Conservation (phyloP, 2,797 vertebrate genomes). For the Fringilla coelebs region DNA sequence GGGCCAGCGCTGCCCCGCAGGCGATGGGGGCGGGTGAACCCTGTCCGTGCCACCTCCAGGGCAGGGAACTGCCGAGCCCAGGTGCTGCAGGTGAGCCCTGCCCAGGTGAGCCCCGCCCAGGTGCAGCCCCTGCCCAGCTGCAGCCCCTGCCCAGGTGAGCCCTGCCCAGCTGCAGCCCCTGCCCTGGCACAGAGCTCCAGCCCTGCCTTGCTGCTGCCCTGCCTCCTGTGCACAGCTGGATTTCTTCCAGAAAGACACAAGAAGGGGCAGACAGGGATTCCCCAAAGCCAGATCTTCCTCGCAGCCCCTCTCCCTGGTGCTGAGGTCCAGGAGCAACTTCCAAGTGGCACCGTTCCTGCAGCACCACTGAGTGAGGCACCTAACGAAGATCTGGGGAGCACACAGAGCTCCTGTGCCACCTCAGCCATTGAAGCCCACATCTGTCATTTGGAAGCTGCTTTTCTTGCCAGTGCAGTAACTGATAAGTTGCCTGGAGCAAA, state of each 20-base stretch:
- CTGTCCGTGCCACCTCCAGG: fast-evolving
- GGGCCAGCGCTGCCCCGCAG: background rate
- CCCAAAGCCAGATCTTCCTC: background rate
- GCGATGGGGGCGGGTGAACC: fast-evolving
- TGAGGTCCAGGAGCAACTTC: fast-evolving
- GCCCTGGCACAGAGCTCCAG: fast-evolving
- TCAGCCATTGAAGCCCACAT: background rate
- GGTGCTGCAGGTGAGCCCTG: background rate
- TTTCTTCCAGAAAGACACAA: background rate
- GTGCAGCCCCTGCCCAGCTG: no score
- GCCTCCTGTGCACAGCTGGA: fast-evolving
- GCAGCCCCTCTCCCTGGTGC: fast-evolving
- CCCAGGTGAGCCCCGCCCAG: background rate
- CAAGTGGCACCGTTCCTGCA: fast-evolving
- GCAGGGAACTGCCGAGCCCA: fast-evolving
- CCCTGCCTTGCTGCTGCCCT: background rate
- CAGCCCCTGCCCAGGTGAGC: no score
- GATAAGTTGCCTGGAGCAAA: fast-evolving
- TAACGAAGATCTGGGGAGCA: fast-evolving
- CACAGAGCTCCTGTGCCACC: fast-evolving
- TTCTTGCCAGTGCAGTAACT: background rate
- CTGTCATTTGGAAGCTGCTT: background rate
- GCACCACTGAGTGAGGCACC: fast-evolving
- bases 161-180: background rate
- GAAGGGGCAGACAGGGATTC: background rate